Evolutionary conservation across 2,888 invertebrate genomes (phyloP).

Genomic region (Drosophila differens): DNA sequence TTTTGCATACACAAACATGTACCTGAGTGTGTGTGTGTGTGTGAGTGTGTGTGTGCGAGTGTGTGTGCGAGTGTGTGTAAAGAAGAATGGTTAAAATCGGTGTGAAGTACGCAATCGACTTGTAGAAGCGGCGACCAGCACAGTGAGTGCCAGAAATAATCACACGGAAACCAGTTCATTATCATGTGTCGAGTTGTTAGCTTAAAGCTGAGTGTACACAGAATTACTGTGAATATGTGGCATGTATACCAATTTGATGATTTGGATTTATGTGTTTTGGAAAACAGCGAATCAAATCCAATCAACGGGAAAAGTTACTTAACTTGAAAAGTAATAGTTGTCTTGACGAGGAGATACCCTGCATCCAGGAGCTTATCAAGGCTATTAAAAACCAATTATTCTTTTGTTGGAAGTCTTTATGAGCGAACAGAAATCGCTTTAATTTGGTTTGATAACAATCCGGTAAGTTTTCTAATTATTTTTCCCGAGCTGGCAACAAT

Average conservation of each 20-base stretch:
- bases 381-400: background rate
- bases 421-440: background rate
- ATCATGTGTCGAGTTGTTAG: background rate
- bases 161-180: background rate
- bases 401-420: background rate
- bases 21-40: background rate
- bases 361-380: background rate
- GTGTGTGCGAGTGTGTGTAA: conserved; percentile 17
- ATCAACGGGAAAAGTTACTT: background rate
- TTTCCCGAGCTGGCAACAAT: background rate
- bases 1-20: conserved; percentile 21
- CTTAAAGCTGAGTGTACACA: background rate
- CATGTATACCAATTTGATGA: background rate
- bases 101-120: conserved; percentile 26
- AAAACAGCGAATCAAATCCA: background rate
- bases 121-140: conserved; percentile 16
- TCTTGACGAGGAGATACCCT: background rate
- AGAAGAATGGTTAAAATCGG: conserved; percentile 31
- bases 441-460: background rate
- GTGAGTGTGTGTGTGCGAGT: background rate
- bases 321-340: background rate
- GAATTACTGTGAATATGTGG: background rate
- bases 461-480: background rate
- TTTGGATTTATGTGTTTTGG: background rate
- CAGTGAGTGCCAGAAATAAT: conserved; percentile 25